Evolutionary conservation across 1,140 invertebrate genomes (phyloP).

Genomic region (Drosophila rhopaloa): DNA sequence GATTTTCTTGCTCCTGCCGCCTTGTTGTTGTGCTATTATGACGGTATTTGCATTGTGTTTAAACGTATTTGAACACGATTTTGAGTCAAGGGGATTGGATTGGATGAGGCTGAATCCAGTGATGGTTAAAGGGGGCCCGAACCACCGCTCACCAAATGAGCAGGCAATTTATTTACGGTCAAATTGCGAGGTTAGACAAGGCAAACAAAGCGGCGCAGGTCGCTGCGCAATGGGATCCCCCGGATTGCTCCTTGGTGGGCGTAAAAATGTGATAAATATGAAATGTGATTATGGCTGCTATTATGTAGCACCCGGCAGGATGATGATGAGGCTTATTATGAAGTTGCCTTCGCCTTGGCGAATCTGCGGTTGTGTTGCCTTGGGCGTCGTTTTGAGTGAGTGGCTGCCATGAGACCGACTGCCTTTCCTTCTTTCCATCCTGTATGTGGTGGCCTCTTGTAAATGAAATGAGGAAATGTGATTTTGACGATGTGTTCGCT

Average conservation of each 20-base stretch:
- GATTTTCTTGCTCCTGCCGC: conserved; percentile 47
- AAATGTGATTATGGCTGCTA: conserved; percentile 83
- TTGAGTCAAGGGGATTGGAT: conserved; percentile 45
- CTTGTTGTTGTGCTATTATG: conserved; percentile 74
- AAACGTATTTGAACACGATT: conserved; percentile 76
- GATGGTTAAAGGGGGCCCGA: not conserved
- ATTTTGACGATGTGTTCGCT: conserved; percentile 83
- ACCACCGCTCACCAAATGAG: conserved; percentile 69
- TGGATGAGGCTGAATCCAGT: too few relatives aligned
- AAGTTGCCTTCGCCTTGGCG: conserved; percentile 53
- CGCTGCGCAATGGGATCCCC: conserved; percentile 27
- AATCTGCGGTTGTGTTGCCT: conserved; percentile 68
- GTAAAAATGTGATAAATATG: conserved; percentile 84
- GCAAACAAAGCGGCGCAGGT: conserved; percentile 66
- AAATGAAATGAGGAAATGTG: conserved; percentile 73
- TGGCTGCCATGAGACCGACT: conserved; percentile 39
- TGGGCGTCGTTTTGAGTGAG: conserved; percentile 77
- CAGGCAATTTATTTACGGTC: conserved; percentile 83
- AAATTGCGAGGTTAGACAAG: conserved; percentile 80
- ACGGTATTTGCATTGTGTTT: conserved; percentile 84
- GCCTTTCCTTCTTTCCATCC: conserved; percentile 10
- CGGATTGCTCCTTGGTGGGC: conserved; percentile 52
- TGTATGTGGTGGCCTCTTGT: conserved; percentile 9
- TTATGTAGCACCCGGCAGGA: conserved; percentile 59
- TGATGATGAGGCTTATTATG: conserved; percentile 77